phyloP scores from a whole-genome alignment of 2,113 vertebrate species.

The Anarhynchus alexandrinus region DNA sequence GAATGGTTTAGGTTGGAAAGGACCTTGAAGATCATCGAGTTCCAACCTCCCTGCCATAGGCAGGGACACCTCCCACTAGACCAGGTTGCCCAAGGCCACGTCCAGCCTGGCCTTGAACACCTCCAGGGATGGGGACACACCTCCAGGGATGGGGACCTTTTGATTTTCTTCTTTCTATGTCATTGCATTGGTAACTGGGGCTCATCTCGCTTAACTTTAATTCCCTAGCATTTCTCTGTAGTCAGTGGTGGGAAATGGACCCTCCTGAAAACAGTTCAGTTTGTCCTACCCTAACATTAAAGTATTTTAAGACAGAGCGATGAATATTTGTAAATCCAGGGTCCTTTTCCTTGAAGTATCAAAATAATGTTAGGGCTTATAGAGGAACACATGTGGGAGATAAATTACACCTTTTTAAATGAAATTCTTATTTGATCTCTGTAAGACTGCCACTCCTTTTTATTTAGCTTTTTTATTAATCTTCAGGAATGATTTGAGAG shows the following conservation, averaged over 20 bases:
- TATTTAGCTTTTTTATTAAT: neutral
- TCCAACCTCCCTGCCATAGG: no score
- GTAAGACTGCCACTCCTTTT: neutral
- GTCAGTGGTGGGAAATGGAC: neutral
- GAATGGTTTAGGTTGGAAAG: no score
- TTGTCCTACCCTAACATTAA: neutral
- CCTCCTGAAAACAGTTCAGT: neutral
- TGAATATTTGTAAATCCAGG: neutral
- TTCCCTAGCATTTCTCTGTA: neutral
- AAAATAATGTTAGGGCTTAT: neutral
- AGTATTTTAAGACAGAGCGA: neutral
- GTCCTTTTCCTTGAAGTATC: neutral
- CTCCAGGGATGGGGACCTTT: no score
- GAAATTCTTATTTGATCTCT: neutral
- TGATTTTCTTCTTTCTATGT: neutral
- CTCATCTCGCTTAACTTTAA: neutral
- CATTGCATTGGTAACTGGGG: neutral
- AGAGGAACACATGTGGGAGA: neutral
- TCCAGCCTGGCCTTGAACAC: no score
- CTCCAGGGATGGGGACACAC: no score
- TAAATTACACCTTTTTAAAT: neutral
- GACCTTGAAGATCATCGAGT: no score
- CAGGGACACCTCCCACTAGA: no score
- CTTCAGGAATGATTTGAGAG: neutral
- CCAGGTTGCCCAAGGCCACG: no score